Evolutionary conservation across 2,797 vertebrate genomes (phyloP), one percentile per base, ranked within the genome.

Genomic region (Leucoraja ocellata): DNA sequence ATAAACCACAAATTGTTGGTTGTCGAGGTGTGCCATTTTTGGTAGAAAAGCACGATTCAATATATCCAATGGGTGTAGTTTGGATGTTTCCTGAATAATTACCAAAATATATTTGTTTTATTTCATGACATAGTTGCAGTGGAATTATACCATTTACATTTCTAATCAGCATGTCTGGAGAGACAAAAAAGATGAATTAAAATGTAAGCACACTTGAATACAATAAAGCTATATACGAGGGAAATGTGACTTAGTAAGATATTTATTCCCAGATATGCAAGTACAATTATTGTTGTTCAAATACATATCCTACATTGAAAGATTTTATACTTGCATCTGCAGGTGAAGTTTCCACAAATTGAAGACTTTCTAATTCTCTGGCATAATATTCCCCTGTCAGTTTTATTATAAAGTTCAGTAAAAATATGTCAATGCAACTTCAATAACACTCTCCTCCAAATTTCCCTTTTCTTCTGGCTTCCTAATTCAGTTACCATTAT

Each of bases 11-110:
- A 88, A 98, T 93, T 10, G 96, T 96, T 10, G 98, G 97, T 95
- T 98, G 98, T 79, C 98, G 96, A 91, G 98, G 98, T 0, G 98
- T 98, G 68, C 97, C 98, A 63, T 97, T 98, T 96, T 98, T 98
- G 86, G 95, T 94, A 0, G 95, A 96, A 93, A 98, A 98, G 95
- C 98, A 98, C 91, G 98, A 98, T 93, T 96, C 96, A 91, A 98
- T 96, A 94, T 96, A 97, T 78, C 98, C 98, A 39, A 98, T 97
- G 0, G 98, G 98, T 78, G 95, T 94, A 0, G 97, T 98, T 95
- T 96, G 96, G 95, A 98, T 96, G 93, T 93, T 96, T 93, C 98
- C 98, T 98, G 94, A 25, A 58, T 54, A 76, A 68, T 54, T 4
- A 92, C 16, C 18, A 3, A 11, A 13, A 92, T 36, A 68, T 54